Evolutionary conservation across 1,140 invertebrate species (phyloP), one percentile per base, ranked within the genome.

Genomic region (Aphis craccivora): DNA sequence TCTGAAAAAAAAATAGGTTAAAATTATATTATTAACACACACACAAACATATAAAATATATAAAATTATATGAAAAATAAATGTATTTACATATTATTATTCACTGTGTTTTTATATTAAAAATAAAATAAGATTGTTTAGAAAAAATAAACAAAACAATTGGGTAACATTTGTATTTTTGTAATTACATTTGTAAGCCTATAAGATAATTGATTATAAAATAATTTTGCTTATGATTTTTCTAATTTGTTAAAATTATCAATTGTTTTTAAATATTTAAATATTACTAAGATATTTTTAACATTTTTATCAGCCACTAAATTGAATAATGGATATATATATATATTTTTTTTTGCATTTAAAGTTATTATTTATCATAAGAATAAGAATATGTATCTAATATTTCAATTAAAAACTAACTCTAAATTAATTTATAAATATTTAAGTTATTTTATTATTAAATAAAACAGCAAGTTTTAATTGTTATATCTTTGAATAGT

Each of bases 1-100:
- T 84, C 91, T 93, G n/a, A 86, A 93, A 93, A 92, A 14, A 83
- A 45, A 25, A 67, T 11, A n/a, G n/a, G 4, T 86, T 5, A 84
- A 84, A 84, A 43, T 43, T 23, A n/a, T n/a, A 35, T 76, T 76
- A 14, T n/a, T 14, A n/a, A 67, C 25, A n/a, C 30, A 30, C 14
- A 67, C 14, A 67, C 5, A 60, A 14, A 51, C 0, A 48, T 1
- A 48, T 48, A 14, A 48, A 18, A 18, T 48, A 14, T 48, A 14
- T 18, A 14, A 51, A 18, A 51, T 51, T 51, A 14, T 51, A 20
- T 51, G 14, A 51, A 51, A 51, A 18, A 51, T 51, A 51, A 14
- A 51, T 14, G 18, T 51, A 18, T 51, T 1, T 51, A 51, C 0
- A 20, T 2, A 20, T 18, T 8, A 51, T 18, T 18, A 51, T 20